A percentile compares a stretch with the other conserved stretches of the same genome.
Evolutionary conservation across 2,888 invertebrate species (phyloP).

Genomic region (Synanthedon tipuliformis): DNA sequence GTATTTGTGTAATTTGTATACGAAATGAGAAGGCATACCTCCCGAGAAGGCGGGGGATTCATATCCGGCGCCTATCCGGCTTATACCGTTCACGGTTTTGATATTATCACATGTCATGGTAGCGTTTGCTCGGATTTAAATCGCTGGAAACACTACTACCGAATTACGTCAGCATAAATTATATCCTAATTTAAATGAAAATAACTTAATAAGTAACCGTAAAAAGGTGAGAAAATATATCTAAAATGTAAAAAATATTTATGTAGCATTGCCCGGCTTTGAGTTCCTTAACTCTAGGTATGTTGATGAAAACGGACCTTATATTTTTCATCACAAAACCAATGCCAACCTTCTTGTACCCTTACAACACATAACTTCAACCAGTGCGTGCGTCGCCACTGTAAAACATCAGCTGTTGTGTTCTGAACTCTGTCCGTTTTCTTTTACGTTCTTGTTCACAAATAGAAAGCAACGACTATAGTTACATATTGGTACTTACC

Average conservation of each 20-base stretch:
- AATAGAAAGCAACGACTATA: background rate
- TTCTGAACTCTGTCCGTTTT: too few species aligned
- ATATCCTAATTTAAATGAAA: too few species aligned
- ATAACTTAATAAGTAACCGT: too few species aligned
- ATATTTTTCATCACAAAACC: too few species aligned
- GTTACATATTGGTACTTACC: constrained; percentile 64
- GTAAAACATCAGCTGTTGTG: background rate
- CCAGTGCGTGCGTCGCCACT: background rate
- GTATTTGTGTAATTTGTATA: constrained; percentile 70
- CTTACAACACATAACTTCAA: too few species aligned
- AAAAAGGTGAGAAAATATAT: too few species aligned
- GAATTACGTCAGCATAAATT: background rate
- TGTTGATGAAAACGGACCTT: too few species aligned
- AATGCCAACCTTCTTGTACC: too few species aligned
- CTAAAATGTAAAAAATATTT: too few species aligned
- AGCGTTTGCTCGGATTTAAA: constrained; percentile 32
- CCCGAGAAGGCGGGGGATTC: constrained; percentile 45
- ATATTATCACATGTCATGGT: constrained; percentile 48
- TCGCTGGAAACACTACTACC: constrained; percentile 1
- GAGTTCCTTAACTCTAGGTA: too few species aligned
- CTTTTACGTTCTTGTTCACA: constrained; percentile 3
- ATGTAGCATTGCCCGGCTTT: too few species aligned
- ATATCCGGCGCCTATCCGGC: constrained; percentile 51
- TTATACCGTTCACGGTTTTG: constrained; percentile 37
- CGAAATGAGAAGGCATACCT: constrained; percentile 57